phyloP scores from a whole-genome alignment of 2,888 invertebrate genomes.

The Rutpela maculata region DNA sequence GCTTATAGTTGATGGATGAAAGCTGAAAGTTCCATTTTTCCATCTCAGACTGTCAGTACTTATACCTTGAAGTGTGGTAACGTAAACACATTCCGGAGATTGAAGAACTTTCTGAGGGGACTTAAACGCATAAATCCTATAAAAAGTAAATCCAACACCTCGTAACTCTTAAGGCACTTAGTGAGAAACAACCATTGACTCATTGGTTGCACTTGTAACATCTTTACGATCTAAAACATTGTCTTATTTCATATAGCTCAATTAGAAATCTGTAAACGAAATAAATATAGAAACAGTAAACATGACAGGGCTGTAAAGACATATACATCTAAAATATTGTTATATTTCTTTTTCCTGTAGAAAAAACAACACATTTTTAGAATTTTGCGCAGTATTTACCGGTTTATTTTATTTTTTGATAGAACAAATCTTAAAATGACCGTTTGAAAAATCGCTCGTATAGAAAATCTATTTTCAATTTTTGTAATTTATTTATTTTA shows the following conservation, averaged over 20 bases:
- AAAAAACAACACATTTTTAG: too few species aligned
- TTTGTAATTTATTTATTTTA: too few species aligned
- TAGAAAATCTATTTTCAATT: too few species aligned
- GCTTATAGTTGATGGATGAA: constrained; percentile 3
- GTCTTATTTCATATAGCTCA: background rate
- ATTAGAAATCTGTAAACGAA: background rate
- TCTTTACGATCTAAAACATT: background rate
- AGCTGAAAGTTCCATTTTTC: constrained; percentile 7
- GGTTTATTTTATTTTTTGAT: too few species aligned
- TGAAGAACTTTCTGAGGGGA: background rate
- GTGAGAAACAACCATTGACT: background rate
- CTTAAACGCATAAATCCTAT: constrained; percentile 13
- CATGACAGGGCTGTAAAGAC: too few species aligned
- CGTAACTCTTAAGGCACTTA: background rate
- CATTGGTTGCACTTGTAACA: background rate
- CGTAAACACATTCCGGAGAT: constrained; percentile 14
- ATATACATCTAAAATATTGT: too few species aligned
- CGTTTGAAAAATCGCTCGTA: too few species aligned
- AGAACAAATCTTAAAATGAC: too few species aligned
- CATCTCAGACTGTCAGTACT: background rate
- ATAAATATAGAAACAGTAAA: too few species aligned
- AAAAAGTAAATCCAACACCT: constrained; percentile 9
- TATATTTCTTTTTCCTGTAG: too few species aligned
- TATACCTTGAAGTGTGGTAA: constrained; percentile 10
- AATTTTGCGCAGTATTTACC: too few species aligned